Evolutionary conservation across 2,888 invertebrate genomes (phyloP).

Genomic region (Strigamia transsilvanica): DNA sequence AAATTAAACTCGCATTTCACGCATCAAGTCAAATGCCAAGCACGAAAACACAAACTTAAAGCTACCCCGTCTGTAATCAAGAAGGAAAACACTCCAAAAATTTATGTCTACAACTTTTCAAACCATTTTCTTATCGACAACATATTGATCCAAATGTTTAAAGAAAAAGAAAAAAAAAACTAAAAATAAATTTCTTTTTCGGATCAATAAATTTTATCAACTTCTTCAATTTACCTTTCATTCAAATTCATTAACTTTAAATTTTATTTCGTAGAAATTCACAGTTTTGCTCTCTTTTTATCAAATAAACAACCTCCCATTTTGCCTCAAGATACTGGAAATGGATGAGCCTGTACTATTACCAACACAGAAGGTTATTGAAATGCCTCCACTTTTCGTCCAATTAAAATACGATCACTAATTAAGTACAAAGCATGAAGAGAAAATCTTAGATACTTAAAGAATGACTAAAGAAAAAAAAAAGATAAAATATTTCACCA

Average conservation of each 20-base stretch:
- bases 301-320: neutral
- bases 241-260: neutral
- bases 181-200: no score
- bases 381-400: constrained; percentile 24
- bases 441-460: constrained; percentile 7
- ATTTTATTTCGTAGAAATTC: no score
- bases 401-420: constrained; percentile 49
- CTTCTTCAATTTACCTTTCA: neutral
- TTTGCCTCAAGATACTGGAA: neutral
- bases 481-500: neutral
- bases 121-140: constrained; percentile 40
- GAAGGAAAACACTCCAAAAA: neutral
- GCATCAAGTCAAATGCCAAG: constrained; percentile 40
- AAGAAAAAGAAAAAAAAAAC: neutral
- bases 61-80: neutral
- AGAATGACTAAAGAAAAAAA: constrained; percentile 4
- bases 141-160: neutral
- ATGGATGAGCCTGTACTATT: neutral
- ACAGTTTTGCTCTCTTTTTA: no score
- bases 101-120: constrained; percentile 33
- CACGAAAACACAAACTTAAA: constrained; percentile 42
- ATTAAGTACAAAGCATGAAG: constrained; percentile 7
- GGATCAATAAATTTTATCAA: neutral
- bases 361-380: neutral
- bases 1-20: constrained; percentile 49